Conservation (phyloP, 2,888 invertebrate genomes). For the Acleris holmiana region DNA sequence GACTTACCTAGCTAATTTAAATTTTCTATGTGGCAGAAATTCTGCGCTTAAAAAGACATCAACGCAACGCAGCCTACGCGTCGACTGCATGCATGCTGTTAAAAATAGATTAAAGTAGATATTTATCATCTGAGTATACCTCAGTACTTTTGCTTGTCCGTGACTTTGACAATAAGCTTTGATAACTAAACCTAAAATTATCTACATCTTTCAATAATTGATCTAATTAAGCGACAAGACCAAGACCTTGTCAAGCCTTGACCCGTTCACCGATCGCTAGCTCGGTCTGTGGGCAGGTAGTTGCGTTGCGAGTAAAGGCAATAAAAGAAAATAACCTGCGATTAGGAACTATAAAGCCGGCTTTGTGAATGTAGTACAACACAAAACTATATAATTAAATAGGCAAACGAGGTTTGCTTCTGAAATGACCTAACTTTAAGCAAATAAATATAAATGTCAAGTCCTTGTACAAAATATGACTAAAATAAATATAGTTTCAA, state of each 20-base stretch:
- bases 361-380: neutral
- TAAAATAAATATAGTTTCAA: neutral
- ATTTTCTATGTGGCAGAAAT: conserved; percentile 2
- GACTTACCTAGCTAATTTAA: conserved; percentile 7
- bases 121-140: no score
- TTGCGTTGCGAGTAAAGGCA: conserved; percentile 1
- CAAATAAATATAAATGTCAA: no score
- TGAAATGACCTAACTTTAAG: no score
- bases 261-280: conserved; percentile 21
- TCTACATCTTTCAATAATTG: conserved; percentile 17
- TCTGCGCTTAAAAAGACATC: conserved; percentile 35
- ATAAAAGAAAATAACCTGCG: conserved; percentile 9
- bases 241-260: conserved; percentile 32
- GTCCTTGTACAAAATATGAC: no score
- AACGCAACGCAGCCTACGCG: conserved; percentile 27
- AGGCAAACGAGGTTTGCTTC: neutral
- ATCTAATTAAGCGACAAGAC: conserved; percentile 31
- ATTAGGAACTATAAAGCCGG: conserved; percentile 6
- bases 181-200: neutral
- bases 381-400: conserved; percentile 13
- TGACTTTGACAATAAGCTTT: neutral
- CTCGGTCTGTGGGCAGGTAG: neutral
- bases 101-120: no score
- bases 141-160: no score
- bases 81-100: no score